A percentile compares a stretch with the other conserved stretches of the same genome.
These are phyloP conservation scores for Halesus radiatus DNA, from an alignment of 1,140 invertebrate genomes.

Conservation along the genomic window DNA sequence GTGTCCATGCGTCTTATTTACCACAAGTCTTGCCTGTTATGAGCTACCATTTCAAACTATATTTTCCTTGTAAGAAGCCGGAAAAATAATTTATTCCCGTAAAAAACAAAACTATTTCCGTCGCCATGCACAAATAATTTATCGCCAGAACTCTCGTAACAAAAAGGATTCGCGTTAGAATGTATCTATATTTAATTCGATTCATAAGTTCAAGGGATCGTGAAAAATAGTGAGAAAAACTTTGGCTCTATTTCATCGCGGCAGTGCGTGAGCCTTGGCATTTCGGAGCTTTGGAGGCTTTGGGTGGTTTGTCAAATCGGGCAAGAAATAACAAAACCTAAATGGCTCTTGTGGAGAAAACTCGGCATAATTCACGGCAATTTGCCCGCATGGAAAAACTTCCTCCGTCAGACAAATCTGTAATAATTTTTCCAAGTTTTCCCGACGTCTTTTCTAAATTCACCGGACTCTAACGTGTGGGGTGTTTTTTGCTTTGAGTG, in stretches of 20 bases:
- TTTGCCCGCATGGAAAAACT: slow-evolving; percentile 33
- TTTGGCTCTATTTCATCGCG: slow-evolving; percentile 4
- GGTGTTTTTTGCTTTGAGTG: background rate
- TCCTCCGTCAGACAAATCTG: slow-evolving; percentile 24
- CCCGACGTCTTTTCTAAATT: slow-evolving; percentile 29
- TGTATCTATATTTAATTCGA: background rate
- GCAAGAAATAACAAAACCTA: slow-evolving; percentile 34
- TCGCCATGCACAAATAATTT: no score
- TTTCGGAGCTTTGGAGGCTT: background rate
- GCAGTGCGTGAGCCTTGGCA: no score
- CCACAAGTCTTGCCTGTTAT: no score
- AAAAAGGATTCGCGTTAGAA: no score
- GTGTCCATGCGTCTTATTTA: no score
- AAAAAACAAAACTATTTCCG: no score
- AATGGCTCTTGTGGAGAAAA: slow-evolving; percentile 5
- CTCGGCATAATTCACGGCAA: slow-evolving; percentile 34
- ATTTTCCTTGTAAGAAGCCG: no score
- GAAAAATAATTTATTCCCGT: no score
- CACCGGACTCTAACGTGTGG: slow-evolving; percentile 2
- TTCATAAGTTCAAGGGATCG: background rate
- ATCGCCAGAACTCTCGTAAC: no score
- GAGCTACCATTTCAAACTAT: no score
- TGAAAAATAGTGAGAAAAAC: slow-evolving; percentile 17
- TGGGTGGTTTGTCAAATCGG: slow-evolving; percentile 9
- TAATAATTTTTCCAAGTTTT: slow-evolving; percentile 32